These are phyloP conservation scores for Torymus aiolomorphi DNA, from an alignment of 2,888 invertebrate genomes.

Conservation along the genomic window DNA sequence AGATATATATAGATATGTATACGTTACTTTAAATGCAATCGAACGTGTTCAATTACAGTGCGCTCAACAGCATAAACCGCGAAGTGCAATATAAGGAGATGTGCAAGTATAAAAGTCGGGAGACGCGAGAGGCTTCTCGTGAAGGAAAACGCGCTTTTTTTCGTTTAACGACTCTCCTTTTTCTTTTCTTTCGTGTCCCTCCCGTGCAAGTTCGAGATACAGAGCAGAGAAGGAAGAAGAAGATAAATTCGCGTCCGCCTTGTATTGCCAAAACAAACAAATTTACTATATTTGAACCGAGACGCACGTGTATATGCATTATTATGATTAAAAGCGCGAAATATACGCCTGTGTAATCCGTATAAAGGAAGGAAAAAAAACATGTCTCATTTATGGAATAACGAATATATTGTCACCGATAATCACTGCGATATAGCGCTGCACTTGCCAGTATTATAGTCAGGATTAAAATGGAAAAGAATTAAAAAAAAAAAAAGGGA, in stretches of 20 bases:
- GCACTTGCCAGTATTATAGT: constrained; percentile 59
- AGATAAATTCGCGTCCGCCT: constrained; percentile 21
- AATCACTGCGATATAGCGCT: constrained; percentile 56
- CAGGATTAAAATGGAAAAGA: constrained; percentile 38
- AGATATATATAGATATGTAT: background rate
- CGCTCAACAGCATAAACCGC: constrained; percentile 39
- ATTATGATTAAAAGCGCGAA: constrained; percentile 26
- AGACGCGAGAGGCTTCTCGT: no score
- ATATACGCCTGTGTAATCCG: constrained; percentile 49
- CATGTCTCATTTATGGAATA: constrained; percentile 51
- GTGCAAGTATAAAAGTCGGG: constrained; percentile 28
- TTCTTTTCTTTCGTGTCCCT: background rate
- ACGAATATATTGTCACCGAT: constrained; percentile 53
- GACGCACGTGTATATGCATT: constrained; percentile 46
- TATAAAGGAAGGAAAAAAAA: constrained; percentile 27
- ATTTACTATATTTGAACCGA: constrained; percentile 23
- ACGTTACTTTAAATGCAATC: constrained; percentile 44
- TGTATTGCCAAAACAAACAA: constrained; percentile 49
- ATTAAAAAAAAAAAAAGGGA: constrained; percentile 30
- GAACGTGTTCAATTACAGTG: constrained; percentile 43
- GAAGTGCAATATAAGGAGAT: constrained; percentile 54
- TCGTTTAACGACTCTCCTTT: background rate
- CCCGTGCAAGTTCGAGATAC: constrained; percentile 23
- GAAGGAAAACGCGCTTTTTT: constrained; percentile 22
- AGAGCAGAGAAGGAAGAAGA: constrained; percentile 20